phyloP scores from a whole-genome alignment of 2,113 vertebrate genomes.

The Pampusana beccarii region DNA sequence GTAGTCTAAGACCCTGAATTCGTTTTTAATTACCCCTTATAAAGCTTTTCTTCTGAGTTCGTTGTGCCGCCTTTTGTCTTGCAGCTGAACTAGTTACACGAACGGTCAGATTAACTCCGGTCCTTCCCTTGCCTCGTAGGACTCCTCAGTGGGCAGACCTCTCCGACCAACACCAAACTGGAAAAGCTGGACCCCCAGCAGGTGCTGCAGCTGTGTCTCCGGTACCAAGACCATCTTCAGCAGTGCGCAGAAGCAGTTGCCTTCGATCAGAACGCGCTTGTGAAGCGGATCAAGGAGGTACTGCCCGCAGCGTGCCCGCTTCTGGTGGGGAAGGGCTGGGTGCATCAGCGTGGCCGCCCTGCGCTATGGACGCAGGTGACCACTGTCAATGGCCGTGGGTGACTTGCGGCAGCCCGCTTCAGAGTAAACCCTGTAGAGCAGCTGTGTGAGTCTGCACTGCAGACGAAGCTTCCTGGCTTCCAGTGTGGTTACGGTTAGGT shows the following conservation, averaged over 20 bases:
- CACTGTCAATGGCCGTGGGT: rapidly evolving
- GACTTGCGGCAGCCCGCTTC: neutral
- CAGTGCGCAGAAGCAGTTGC: slow-evolving; percentile 96
- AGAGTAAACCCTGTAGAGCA: neutral
- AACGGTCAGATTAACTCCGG: neutral
- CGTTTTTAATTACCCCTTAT: neutral
- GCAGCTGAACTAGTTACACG: neutral
- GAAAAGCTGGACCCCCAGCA: slow-evolving; percentile 91
- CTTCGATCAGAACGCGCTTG: slow-evolving; percentile 96
- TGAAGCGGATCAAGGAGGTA: slow-evolving; percentile 97
- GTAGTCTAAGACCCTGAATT: neutral
- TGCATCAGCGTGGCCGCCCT: rapidly evolving
- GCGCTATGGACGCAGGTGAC: rapidly evolving
- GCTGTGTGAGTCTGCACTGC: neutral
- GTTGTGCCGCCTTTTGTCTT: neutral
- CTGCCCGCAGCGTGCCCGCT: rapidly evolving
- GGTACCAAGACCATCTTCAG: slow-evolving; percentile 95
- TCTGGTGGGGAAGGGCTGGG: neutral
- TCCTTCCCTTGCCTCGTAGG: slow-evolving; percentile 70
- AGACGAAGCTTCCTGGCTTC: rapidly evolving
- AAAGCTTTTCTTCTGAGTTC: neutral
- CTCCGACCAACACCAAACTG: slow-evolving; percentile 84
- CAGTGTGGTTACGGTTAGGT: rapidly evolving
- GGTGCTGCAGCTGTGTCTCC: slow-evolving; percentile 92
- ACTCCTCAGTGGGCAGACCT: slow-evolving; percentile 92